Conservation (phyloP, 2,113 vertebrate species). For the Plotosus lineatus region DNA sequence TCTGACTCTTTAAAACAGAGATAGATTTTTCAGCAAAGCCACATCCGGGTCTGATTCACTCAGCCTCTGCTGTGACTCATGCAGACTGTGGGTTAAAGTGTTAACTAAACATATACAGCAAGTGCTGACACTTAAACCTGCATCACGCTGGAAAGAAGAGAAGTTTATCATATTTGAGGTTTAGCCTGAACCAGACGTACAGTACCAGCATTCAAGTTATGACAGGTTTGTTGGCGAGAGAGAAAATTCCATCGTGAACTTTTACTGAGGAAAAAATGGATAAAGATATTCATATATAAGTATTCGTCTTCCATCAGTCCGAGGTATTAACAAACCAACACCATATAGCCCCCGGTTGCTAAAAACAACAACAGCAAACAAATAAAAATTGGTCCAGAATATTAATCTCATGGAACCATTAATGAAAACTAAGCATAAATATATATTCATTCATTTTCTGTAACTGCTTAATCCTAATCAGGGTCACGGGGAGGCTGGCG, state of each 20-base stretch:
- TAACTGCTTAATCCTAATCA: too few species aligned
- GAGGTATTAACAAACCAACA: background rate
- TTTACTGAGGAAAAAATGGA: background rate
- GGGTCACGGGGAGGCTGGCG: too few species aligned
- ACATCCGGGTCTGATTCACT: conserved; percentile 23
- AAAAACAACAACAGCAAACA: background rate
- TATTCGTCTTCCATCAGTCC: background rate
- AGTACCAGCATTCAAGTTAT: too few species aligned
- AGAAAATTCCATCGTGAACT: background rate
- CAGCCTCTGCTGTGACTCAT: conserved; percentile 20
- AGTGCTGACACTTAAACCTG: background rate
- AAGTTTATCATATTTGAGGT: background rate
- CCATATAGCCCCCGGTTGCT: background rate
- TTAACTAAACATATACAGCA: background rate
- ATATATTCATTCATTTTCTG: too few species aligned
- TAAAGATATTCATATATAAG: too few species aligned
- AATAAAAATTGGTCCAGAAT: background rate
- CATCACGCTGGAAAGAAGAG: background rate
- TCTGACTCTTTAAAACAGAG: conserved; percentile 55
- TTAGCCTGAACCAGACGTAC: background rate
- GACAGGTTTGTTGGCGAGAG: background rate
- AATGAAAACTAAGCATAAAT: background rate
- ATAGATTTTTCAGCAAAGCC: conserved; percentile 14
- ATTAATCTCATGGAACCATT: background rate
- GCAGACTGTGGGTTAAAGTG: background rate